Evolutionary conservation across 2,113 vertebrate species (phyloP), one percentile per base, ranked within the genome.

Genomic region (Bubo scandiacus): DNA sequence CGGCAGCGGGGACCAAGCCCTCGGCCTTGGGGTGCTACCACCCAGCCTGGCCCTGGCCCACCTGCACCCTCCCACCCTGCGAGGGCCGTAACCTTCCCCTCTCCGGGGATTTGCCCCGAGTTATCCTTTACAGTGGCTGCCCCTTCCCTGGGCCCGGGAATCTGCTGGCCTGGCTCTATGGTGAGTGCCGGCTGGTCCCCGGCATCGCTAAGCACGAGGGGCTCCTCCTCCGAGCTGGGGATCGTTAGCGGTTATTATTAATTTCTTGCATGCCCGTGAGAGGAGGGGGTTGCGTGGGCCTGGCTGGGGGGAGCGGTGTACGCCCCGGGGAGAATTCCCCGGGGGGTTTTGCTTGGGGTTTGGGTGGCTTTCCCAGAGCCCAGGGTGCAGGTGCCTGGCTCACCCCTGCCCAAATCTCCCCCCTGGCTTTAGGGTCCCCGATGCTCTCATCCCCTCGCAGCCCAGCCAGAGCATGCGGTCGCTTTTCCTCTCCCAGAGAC

Each of bases 121-220:
- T 38, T 79, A 30, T 18, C 54, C 43, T 59, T 40, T 32, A 0
- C 0, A 2, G 1, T 3, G 71, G 38, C 30, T 73, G 45, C 10
- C 18, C 54, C 32, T 77, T 86, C 77, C 26, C 80, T 3, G 40
- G 29, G 57, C 15, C 79, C 1, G 5, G 68, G 52, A 40, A 77
- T 13, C 9, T 3, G 3, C 51, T 75, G 2, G 5, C 11, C 49
- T 13, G 8, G 43, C 32, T 21, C 52, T 18, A 4, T 21, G 51
- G 16, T 1, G 4, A 36, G 30, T 6, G 21, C 13, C 1, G 8
- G 40, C 27, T 30, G 58, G 16, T 34, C 34, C 43, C 30, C 3
- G 3, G 3, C 2, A 4, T 27, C 6, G 1, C 3, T 5, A 23
- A 49, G 19, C 12, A 23, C 3, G 0, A 55, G 57, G 29, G n/a